phyloP scores from a whole-genome alignment of 2,113 vertebrate species.

The Lepisosteus oculatus region DNA sequence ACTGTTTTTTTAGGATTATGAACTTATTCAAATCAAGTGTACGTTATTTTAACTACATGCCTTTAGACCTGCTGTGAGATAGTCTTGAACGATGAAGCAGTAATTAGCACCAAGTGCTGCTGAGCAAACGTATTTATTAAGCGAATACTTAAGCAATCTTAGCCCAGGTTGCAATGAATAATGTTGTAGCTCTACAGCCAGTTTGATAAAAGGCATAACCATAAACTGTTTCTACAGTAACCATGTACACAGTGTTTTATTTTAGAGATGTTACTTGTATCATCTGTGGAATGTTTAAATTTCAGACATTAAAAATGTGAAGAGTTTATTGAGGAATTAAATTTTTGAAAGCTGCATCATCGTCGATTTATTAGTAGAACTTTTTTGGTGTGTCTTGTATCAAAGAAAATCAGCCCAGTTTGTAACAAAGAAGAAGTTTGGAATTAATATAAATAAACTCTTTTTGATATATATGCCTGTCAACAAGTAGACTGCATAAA shows the following conservation, averaged over 20 bases:
- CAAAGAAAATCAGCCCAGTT: no score
- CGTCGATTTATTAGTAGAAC: background rate
- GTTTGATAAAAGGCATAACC: background rate
- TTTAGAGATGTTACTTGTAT: background rate
- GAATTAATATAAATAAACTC: no score
- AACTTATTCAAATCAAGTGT: no score
- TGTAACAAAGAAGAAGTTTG: no score
- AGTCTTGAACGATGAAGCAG: no score
- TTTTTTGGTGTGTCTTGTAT: background rate
- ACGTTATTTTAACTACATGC: no score
- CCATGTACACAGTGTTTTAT: conserved; percentile 2
- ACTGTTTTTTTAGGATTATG: no score
- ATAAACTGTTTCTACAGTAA: background rate
- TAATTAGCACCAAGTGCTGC: no score
- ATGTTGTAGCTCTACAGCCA: background rate
- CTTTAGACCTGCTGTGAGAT: no score
- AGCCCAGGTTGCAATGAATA: background rate
- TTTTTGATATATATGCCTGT: no score
- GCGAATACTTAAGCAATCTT: no score
- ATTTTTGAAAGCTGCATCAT: background rate
- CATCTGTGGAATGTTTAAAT: background rate
- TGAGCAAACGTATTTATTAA: no score
- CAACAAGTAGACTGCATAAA: background rate
- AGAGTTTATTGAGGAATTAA: background rate
- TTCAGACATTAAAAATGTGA: background rate